Conservation (phyloP, 2,888 invertebrate genomes). For the Notocelia uddmanniana region DNA sequence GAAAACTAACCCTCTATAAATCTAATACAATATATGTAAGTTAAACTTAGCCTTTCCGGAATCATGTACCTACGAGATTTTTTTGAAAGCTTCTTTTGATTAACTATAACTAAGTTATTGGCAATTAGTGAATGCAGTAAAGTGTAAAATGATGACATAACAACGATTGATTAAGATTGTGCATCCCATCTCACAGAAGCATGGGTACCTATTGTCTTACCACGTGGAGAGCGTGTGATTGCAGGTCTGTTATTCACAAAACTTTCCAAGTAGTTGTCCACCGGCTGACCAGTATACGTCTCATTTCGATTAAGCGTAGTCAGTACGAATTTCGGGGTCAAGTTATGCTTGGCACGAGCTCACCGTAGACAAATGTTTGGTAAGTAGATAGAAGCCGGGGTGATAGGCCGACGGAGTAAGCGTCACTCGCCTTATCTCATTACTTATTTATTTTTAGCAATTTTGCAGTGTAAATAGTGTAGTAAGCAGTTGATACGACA, state of each 20-base stretch:
- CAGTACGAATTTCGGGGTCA: not conserved
- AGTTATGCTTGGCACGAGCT: not conserved
- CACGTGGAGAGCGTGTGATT: conserved; percentile 40
- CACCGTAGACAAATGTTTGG: not conserved
- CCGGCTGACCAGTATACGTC: not conserved
- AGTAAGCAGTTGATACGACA: conserved; percentile 31
- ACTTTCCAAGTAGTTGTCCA: not conserved
- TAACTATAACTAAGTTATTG: not conserved
- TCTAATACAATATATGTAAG: too few relatives aligned
- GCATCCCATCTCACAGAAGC: conserved; percentile 22
- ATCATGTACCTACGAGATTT: too few relatives aligned
- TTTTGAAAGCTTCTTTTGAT: not conserved
- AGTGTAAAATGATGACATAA: not conserved
- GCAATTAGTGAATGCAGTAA: not conserved
- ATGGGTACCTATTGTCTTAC: conserved; percentile 21
- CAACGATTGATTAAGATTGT: conserved; percentile 1
- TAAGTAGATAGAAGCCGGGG: conserved; percentile 27
- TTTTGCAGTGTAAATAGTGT: conserved; percentile 32
- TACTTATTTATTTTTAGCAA: conserved; percentile 41
- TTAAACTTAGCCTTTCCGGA: not conserved
- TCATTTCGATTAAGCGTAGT: not conserved
- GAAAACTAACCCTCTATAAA: too few relatives aligned
- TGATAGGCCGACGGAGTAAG: conserved; percentile 26
- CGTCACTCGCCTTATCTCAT: conserved; percentile 37
- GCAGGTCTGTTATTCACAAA: not conserved